Evolutionary conservation across 1,140 invertebrate species (phyloP).

Genomic region (Leptoteleia sp.): DNA sequence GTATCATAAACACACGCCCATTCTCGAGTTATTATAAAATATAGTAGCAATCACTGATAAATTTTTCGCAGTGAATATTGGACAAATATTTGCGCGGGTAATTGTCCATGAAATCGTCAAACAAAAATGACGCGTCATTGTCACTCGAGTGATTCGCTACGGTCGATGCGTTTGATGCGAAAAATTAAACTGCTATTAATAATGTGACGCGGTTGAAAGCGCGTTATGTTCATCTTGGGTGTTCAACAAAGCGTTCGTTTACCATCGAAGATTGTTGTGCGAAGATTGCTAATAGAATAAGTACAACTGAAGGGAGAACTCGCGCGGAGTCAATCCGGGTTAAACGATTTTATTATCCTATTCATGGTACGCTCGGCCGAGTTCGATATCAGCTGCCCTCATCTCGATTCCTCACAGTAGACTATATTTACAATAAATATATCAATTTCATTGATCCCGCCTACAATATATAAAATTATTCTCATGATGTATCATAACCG

Average conservation of each 20-base stretch:
- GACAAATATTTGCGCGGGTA: no score
- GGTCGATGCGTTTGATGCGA: constrained; percentile 8
- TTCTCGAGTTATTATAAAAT: no score
- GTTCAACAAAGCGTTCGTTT: constrained; percentile 29
- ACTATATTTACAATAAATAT: constrained; percentile 77
- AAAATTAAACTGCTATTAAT: constrained; percentile 21
- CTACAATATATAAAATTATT: constrained; percentile 77
- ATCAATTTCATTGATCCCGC: constrained; percentile 76
- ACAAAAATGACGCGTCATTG: no score
- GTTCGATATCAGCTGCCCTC: constrained; percentile 49
- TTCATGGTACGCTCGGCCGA: constrained; percentile 30
- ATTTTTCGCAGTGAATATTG: no score
- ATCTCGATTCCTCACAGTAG: constrained; percentile 54
- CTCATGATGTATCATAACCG: constrained; percentile 77
- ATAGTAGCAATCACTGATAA: no score
- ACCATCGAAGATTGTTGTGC: constrained; percentile 33
- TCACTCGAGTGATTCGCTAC: constrained; percentile 9
- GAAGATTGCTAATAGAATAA: constrained; percentile 57
- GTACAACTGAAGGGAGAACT: constrained; percentile 31
- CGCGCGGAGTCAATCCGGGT: constrained; percentile 56
- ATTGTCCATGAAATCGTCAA: no score
- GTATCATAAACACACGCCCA: no score
- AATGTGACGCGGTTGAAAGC: constrained; percentile 5
- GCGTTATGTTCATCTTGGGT: constrained; percentile 22
- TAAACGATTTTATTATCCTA: constrained; percentile 62